phyloP scores from a whole-genome alignment of 2,113 vertebrate genomes.

The Diadophis punctatus region DNA sequence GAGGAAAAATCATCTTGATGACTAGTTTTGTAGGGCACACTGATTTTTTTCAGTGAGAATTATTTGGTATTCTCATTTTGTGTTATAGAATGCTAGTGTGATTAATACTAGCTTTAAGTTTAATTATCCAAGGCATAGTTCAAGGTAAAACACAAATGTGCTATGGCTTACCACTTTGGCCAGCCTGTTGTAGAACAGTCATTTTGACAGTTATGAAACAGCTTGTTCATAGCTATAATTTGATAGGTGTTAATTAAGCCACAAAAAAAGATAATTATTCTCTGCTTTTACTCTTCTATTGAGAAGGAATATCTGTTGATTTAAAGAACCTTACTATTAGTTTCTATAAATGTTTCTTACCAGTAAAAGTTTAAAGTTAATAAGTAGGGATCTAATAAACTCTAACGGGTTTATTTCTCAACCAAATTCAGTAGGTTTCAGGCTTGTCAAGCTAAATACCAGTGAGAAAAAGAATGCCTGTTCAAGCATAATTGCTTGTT shows the following conservation, averaged over 20 bases:
- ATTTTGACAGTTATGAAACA: neutral
- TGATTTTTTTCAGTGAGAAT: neutral
- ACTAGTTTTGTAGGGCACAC: neutral
- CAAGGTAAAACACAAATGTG: neutral
- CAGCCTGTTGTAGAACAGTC: neutral
- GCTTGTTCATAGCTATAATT: neutral
- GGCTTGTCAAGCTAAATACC: neutral
- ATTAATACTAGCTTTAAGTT: neutral
- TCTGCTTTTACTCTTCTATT: neutral
- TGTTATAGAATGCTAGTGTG: neutral
- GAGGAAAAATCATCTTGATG: neutral
- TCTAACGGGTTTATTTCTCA: neutral
- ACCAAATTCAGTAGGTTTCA: neutral
- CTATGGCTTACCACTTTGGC: no score
- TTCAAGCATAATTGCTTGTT: neutral
- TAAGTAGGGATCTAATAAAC: neutral
- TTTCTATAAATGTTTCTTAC: neutral
- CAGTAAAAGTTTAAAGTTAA: neutral
- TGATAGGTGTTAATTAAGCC: neutral
- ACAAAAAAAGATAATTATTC: no score
- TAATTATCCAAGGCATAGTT: neutral
- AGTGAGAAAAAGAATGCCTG: neutral
- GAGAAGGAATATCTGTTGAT: neutral
- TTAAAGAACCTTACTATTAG: neutral
- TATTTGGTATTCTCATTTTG: neutral